Base-by-base conservation (phyloP, 2,888 invertebrate species). In the Mactromeris polynyma region DNA sequence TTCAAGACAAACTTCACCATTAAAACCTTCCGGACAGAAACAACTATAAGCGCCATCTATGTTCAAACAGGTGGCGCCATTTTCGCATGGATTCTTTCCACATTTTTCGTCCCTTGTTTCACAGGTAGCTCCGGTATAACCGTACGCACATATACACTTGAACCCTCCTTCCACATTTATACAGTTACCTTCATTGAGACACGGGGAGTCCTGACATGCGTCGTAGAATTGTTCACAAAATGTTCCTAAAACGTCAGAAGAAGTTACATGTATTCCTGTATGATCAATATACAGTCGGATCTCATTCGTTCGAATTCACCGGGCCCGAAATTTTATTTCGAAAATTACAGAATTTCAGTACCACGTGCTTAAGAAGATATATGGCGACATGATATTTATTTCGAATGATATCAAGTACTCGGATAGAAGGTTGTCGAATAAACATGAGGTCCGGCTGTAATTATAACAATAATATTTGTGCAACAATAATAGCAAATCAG, bases 101-200 rank as follows among this genome's bases (percentile, higher is more conserved):
- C 69, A 90, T 42, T 90, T 85, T 77, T 90, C 85, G 36, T 79
- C 69, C 33, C 87, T 73, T 3, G 38, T 40, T 26, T 85, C 78
- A 54, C 90, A 90, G 33, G 78, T 69, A 38, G 73, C 33, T 26
- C 93, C 93, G 51, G 86, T 21, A 82, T 86, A 92, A 69, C 92
- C 93, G 38, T 85, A 78, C 3, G 81, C 64, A 83, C 95, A 95
- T 31, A 73, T 17, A 89, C 95, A 95, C 11, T 80, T 81, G 40
- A 92, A 94, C 40, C 88, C 79, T 19, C 90, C 93, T 42, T 89
- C 85, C 36, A 81, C 87, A 73, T 94, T 91, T 6, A 84, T 77
- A 78, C 95, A 95, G 2, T 85, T 87, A 14, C 91, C 93, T 36
- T 90, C 87, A 31, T 93, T 93, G 26, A 73, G 36, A 88, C 93